Evolutionary conservation across 35 echinoderm and acorn worm genomes (phyloP).

Genomic region (Eucidaris tribuloides): DNA sequence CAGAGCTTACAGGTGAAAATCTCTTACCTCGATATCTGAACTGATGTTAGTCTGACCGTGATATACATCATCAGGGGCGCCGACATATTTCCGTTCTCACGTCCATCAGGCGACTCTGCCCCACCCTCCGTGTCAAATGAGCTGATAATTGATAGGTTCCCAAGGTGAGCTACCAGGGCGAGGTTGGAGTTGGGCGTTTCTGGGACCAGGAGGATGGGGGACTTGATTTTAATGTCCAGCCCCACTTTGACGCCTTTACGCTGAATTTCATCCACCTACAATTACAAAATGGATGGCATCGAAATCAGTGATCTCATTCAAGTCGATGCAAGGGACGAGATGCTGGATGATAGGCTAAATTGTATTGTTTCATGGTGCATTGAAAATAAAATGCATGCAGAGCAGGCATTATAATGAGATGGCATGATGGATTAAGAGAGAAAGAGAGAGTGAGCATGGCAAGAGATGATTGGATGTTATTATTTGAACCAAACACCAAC

Average conservation of each 20-base stretch:
- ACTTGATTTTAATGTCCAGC: conserved; percentile 72
- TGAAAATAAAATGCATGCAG: no score
- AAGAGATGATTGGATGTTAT: no score
- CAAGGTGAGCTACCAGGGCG: conserved; percentile 79
- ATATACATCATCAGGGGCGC: conserved; percentile 38
- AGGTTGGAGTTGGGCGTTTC: conserved; percentile 74
- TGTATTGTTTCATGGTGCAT: no score
- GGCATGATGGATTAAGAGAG: no score
- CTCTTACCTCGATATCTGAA: conserved; percentile 87
- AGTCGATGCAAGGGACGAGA: no score
- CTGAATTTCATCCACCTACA: conserved; percentile 89
- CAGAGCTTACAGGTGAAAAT: background rate
- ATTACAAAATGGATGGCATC: no score
- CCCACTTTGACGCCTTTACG: conserved; percentile 64
- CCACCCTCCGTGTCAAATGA: conserved; percentile 50
- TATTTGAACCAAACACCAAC: no score
- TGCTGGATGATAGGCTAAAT: no score
- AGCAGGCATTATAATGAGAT: no score
- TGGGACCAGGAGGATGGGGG: conserved; percentile 83
- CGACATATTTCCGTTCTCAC: background rate
- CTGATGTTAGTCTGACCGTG: conserved; percentile 50
- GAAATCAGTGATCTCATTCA: no score
- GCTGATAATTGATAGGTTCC: conserved; percentile 68
- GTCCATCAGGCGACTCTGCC: conserved; percentile 12
- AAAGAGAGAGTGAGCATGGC: no score